A percentile compares a stretch with the other conserved stretches of the same genome.
Evolutionary conservation across 2,113 vertebrate genomes (phyloP).

Genomic region (Penelope pileata): DNA sequence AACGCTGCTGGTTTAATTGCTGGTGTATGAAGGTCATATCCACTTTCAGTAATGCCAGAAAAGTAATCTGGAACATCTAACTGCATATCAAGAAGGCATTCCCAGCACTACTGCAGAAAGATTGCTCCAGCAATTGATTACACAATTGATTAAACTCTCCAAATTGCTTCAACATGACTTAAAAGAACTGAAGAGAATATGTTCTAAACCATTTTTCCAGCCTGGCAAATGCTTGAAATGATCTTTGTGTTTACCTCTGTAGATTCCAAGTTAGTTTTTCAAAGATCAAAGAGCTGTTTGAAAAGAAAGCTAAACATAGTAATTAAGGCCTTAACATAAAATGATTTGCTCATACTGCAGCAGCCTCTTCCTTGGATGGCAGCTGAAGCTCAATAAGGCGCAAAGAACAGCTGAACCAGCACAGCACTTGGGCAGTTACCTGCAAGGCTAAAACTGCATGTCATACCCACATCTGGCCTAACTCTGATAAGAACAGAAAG

Average conservation of each 20-base stretch:
- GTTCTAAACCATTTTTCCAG: not conserved
- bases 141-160: not conserved
- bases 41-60: not conserved
- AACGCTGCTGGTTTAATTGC: not conserved
- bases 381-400: not conserved
- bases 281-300: not conserved
- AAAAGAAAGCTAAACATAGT: not conserved
- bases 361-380: not conserved
- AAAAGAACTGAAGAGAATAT: too few species aligned
- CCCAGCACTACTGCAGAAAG: not conserved
- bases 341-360: not conserved
- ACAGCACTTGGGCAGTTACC: not conserved
- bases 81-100: not conserved
- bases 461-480: not conserved
- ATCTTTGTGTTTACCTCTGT: not conserved
- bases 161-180: not conserved
- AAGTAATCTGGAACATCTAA: not conserved
- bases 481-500: not conserved
- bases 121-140: not conserved
- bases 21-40: not conserved
- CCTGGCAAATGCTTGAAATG: not conserved
- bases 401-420: not conserved
- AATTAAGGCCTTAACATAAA: not conserved
- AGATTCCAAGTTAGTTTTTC: not conserved
- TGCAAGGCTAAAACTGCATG: not conserved